These are phyloP conservation scores for Agriopis leucophaearia DNA, from an alignment of 2,888 invertebrate genomes.

Conservation along the genomic window DNA sequence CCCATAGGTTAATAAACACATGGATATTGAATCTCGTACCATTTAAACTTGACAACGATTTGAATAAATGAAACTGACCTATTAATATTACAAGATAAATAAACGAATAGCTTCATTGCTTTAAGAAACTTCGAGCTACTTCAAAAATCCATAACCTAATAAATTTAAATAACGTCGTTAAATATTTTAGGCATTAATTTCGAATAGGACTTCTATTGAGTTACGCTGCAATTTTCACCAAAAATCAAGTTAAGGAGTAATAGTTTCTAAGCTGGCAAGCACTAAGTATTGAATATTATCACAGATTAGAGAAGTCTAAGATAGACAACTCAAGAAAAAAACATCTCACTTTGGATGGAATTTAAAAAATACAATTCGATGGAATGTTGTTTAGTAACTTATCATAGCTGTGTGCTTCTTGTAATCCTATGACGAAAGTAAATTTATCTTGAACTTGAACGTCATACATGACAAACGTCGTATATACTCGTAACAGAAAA, in stretches of 20 bases:
- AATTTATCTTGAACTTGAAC: too few species aligned
- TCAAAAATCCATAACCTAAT: not conserved
- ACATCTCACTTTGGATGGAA: not conserved
- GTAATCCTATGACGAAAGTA: too few species aligned
- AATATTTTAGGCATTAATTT: not conserved
- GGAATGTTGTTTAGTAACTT: too few species aligned
- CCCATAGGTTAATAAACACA: too few species aligned
- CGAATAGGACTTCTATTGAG: conserved; percentile 6
- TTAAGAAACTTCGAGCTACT: not conserved
- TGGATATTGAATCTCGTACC: too few species aligned
- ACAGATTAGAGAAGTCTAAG: not conserved
- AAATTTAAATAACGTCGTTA: not conserved
- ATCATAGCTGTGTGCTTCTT: too few species aligned
- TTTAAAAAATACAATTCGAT: too few species aligned
- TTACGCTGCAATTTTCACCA: conserved; percentile 10
- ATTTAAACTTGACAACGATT: not conserved
- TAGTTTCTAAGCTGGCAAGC: not conserved
- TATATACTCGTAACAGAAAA: too few species aligned
- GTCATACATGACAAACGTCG: too few species aligned
- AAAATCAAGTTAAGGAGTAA: conserved; percentile 20
- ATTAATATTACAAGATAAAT: not conserved
- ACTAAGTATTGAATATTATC: not conserved
- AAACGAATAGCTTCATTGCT: not conserved
- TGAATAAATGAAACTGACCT: not conserved
- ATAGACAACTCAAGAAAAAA: not conserved